Percentiles rank a stretch among this genome's conserved stretches.
Conservation (phyloP, 2,113 vertebrate genomes). For the Caranx melampygus region DNA sequence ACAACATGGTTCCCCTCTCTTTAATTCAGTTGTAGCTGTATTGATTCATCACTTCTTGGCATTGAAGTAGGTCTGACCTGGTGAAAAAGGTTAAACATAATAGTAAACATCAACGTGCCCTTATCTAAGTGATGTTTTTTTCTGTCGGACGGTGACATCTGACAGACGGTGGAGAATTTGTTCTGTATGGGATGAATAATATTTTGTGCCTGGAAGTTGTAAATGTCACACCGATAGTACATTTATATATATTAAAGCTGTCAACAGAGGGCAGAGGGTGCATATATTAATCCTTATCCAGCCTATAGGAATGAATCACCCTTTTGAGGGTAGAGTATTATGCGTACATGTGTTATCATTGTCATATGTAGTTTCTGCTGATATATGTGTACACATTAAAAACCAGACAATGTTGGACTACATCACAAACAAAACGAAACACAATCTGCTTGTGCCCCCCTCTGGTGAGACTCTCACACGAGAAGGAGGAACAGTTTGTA, state of each 20-base stretch:
- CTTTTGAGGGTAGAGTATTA: not conserved
- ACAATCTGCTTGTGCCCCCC: not conserved
- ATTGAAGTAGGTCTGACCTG: not conserved
- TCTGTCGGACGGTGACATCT: not conserved
- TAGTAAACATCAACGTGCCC: not conserved
- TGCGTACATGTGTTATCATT: too few relatives aligned
- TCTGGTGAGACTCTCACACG: not conserved
- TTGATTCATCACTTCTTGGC: not conserved
- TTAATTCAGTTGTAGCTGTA: not conserved
- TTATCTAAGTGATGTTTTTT: not conserved
- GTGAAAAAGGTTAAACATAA: not conserved
- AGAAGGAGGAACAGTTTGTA: slow-evolving; percentile 9
- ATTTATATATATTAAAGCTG: not conserved
- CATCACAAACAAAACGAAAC: not conserved
- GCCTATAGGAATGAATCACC: not conserved
- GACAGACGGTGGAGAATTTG: too few relatives aligned
- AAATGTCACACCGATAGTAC: not conserved
- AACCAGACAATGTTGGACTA: not conserved
- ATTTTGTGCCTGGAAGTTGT: not conserved
- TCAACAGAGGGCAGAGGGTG: not conserved
- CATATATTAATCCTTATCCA: not conserved
- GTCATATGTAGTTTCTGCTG: too few relatives aligned
- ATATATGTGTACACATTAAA: not conserved
- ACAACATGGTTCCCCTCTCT: not conserved
- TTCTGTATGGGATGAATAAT: not conserved